Conservation (phyloP, 2,113 vertebrate species). For the Xenopus borealis region DNA sequence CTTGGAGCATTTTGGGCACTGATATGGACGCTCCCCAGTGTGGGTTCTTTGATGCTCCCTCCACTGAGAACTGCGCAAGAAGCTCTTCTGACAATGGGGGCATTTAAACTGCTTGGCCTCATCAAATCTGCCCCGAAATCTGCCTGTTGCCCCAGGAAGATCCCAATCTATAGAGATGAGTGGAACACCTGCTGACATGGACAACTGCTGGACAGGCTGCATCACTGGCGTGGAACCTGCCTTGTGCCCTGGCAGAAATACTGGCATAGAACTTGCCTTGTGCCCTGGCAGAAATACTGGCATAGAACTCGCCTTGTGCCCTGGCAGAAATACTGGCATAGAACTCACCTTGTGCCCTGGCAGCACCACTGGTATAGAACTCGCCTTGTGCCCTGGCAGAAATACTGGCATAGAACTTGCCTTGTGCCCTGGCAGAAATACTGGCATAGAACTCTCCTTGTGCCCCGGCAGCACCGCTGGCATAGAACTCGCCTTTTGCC, state of each 20-base stretch:
- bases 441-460: not conserved
- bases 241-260: too few relatives aligned
- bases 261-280: too few relatives aligned
- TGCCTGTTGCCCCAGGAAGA: not conserved
- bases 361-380: too few relatives aligned
- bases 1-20: slow-evolving; percentile 38
- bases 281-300: too few relatives aligned
- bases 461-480: not conserved
- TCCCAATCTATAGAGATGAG: slow-evolving; percentile 11
- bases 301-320: too few relatives aligned
- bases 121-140: not conserved
- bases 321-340: too few relatives aligned
- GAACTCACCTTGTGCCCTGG: too few relatives aligned
- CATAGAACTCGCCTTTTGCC: not conserved
- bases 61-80: slow-evolving; percentile 26
- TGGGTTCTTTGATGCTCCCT: slow-evolving; percentile 28
- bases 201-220: not conserved
- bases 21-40: slow-evolving; percentile 30
- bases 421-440: too few relatives aligned
- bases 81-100: slow-evolving; percentile 27
- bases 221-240: too few relatives aligned
- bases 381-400: too few relatives aligned
- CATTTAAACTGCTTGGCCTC: slow-evolving; percentile 19
- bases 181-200: not conserved
- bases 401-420: too few relatives aligned